phyloP scores from a whole-genome alignment of 1,140 invertebrate species.

The Littorina saxatilis region DNA sequence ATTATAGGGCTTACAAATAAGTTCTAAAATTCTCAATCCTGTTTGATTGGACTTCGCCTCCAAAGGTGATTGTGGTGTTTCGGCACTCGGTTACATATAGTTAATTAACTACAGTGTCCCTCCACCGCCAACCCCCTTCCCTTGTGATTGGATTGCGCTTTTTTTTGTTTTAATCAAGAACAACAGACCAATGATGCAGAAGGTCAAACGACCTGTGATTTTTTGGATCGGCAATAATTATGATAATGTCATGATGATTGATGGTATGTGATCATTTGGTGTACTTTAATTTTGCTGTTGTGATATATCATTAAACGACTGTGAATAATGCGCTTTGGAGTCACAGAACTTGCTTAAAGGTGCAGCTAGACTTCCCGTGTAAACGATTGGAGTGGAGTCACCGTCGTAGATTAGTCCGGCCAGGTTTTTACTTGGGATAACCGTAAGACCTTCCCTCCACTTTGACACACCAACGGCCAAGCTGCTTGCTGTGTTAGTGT shows the following conservation, averaged over 20 bases:
- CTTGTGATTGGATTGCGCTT: background rate
- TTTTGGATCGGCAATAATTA: background rate
- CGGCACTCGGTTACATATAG: too few relatives aligned
- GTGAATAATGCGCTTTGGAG: background rate
- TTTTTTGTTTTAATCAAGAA: background rate
- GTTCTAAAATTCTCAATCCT: too few relatives aligned
- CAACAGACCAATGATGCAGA: slow-evolving; percentile 1
- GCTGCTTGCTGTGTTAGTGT: too few relatives aligned
- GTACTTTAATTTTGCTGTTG: background rate
- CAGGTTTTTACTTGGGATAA: too few relatives aligned
- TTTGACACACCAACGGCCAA: too few relatives aligned
- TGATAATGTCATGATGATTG: background rate
- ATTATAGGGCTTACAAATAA: too few relatives aligned
- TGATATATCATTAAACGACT: background rate
- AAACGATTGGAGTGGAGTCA: background rate
- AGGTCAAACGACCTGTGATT: background rate
- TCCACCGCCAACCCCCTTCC: background rate
- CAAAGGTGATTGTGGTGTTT: too few relatives aligned
- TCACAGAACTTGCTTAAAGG: background rate
- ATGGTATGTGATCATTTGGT: background rate
- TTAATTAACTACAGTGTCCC: background rate
- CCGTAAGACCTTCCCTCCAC: too few relatives aligned
- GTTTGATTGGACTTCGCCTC: too few relatives aligned
- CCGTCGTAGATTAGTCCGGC: too few relatives aligned
- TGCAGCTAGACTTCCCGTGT: background rate